Conservation (phyloP, 2,888 invertebrate species). For the Galeruca laticollis region DNA sequence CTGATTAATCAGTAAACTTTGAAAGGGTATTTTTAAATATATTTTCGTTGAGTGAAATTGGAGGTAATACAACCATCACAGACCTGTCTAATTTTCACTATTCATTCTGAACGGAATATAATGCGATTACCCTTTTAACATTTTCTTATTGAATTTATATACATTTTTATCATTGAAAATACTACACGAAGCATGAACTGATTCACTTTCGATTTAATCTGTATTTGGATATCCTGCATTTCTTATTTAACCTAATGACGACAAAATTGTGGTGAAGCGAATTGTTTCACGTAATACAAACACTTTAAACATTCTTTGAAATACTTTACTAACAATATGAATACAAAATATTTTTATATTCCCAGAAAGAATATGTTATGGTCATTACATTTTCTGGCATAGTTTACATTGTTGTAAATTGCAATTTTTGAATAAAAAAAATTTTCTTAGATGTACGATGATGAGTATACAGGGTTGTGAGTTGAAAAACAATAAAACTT, state of each 20-base stretch:
- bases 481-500: too few relatives aligned
- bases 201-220: conserved; percentile 20
- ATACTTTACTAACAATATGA: conserved; percentile 15
- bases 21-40: too few relatives aligned
- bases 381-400: not conserved
- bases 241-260: conserved; percentile 36
- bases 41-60: too few relatives aligned
- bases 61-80: too few relatives aligned
- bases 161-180: too few relatives aligned
- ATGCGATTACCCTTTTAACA: too few relatives aligned
- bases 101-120: too few relatives aligned
- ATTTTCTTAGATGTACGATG: not conserved
- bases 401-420: too few relatives aligned
- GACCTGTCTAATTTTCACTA: too few relatives aligned
- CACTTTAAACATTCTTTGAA: conserved; percentile 31
- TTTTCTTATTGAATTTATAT: too few relatives aligned
- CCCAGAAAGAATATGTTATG: conserved; percentile 4
- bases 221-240: conserved; percentile 22
- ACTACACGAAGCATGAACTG: too few relatives aligned
- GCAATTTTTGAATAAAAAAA: not conserved
- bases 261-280: conserved; percentile 34
- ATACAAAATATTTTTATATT: conserved; percentile 21
- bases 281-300: conserved; percentile 39
- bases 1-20: too few relatives aligned
- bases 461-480: not conserved